Evolutionary conservation across 2,888 invertebrate species (phyloP).

Genomic region (Listrodromus nycthemerus): DNA sequence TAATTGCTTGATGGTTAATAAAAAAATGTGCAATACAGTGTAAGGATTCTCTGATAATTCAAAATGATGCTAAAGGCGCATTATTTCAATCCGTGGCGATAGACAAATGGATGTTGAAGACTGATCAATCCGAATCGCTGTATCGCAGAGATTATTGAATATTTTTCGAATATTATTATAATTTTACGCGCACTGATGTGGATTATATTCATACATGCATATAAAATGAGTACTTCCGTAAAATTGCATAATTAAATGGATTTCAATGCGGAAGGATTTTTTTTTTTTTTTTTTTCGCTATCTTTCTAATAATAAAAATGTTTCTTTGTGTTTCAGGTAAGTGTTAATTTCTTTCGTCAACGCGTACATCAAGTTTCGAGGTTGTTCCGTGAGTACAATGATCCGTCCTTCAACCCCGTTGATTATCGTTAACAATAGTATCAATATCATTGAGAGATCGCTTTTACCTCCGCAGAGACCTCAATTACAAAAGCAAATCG

Average conservation of each 20-base stretch:
- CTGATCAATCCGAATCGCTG: too few species aligned
- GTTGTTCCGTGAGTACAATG: conserved; percentile 21
- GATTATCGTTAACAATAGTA: conserved; percentile 44
- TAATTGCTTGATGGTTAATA: neutral
- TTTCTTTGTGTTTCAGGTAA: conserved; percentile 20
- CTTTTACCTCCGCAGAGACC: conserved; percentile 8
- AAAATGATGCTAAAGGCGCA: neutral
- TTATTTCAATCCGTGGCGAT: neutral
- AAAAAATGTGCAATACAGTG: neutral
- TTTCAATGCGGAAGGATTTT: neutral
- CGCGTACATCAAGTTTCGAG: neutral
- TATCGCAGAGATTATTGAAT: too few species aligned
- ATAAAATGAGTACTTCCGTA: too few species aligned
- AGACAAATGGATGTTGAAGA: too few species aligned
- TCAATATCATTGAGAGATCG: conserved; percentile 36
- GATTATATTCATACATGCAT: too few species aligned
- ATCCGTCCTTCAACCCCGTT: conserved; percentile 37
- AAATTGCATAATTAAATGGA: too few species aligned
- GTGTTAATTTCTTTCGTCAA: neutral
- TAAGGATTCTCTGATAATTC: neutral
- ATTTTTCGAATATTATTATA: too few species aligned
- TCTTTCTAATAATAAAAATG: neutral
- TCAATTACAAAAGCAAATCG: conserved; percentile 47
- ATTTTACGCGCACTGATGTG: too few species aligned
- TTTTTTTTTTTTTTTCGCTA: neutral